Evolutionary conservation across 1,140 invertebrate genomes (phyloP), one percentile per base, ranked within the genome.

Genomic region (Sarcophaga peregrina): DNA sequence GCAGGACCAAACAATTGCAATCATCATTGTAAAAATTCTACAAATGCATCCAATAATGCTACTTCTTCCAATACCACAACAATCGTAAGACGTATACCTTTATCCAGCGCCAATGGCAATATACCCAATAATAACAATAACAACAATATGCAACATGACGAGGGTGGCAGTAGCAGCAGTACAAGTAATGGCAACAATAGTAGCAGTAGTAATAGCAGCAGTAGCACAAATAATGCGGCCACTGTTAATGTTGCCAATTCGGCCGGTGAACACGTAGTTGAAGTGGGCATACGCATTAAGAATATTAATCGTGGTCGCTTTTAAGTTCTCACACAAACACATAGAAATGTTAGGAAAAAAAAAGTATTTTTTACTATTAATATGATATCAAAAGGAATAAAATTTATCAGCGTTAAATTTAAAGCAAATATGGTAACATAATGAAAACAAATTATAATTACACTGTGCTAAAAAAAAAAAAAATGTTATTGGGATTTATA

Each of bases 211-310:
- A 81, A 82, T 48, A 68, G 25, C 9, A 62, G 54, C 75, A 54
- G 76, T 74, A 54, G 54, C 83, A 10, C 76, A 80, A 5, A 81
- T 74, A 11, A 84, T 81, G 15, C 45, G 8, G 72, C 81, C 17
- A 68, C 83, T n/a, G 76, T 81, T 73, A 54, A 81, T 20, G 81
- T 82, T 48, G 82, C 81, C 5, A 80, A 74, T 74, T 50, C 11
- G 8, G 62, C 81, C 7, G 84, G 75, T 13, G 88, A 90, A 8
- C 88, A 89, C 78, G 87, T 90, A 9, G 75, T 90, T 37, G 89
- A 90, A 68, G 88, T 90, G 58, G 89, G 89, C 80, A 90, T 90
- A 75, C 87, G 89, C 58, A 88, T 90, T 48, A 90, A 90, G 83
- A 90, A 89, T 75, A 86, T 90, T 13, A 90, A 90, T 82, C 81